Evolutionary conservation across 1,140 invertebrate species (phyloP).

Genomic region (Saxidomus purpurata): DNA sequence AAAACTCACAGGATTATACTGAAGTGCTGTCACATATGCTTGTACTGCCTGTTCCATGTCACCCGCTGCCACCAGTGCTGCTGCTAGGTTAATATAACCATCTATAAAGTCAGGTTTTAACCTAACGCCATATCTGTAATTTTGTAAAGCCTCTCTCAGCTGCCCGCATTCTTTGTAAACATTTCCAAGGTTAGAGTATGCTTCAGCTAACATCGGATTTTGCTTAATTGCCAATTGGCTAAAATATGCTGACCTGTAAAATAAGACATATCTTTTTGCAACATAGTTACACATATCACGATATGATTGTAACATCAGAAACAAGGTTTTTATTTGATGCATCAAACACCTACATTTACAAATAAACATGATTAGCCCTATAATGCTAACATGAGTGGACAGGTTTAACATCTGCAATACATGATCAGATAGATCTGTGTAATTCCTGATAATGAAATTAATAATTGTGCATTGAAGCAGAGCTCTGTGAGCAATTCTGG

Average conservation of each 20-base stretch:
- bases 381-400: not conserved
- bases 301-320: too few species aligned
- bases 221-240: conserved; percentile 96
- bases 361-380: too few species aligned
- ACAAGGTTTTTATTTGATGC: too few species aligned
- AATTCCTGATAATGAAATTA: too few species aligned
- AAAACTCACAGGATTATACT: conserved; percentile 98
- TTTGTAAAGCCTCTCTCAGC: conserved; percentile 96
- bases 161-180: conserved; percentile 99
- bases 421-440: too few species aligned
- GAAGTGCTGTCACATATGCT: conserved; percentile 99
- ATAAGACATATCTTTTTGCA: too few species aligned
- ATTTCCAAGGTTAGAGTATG: conserved; percentile 99
- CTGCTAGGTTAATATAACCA: conserved; percentile 99
- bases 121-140: conserved; percentile 98
- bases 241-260: conserved; percentile 85
- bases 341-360: too few species aligned
- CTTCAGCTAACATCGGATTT: conserved; percentile 99
- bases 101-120: conserved; percentile 99
- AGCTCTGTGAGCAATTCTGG: too few species aligned
- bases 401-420: not conserved
- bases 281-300: too few species aligned
- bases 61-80: conserved; percentile 98
- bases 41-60: conserved; percentile 99
- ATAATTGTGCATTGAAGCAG: too few species aligned